Base-by-base conservation (phyloP, 2,113 vertebrate species). In the Chloroceryle aenea region DNA sequence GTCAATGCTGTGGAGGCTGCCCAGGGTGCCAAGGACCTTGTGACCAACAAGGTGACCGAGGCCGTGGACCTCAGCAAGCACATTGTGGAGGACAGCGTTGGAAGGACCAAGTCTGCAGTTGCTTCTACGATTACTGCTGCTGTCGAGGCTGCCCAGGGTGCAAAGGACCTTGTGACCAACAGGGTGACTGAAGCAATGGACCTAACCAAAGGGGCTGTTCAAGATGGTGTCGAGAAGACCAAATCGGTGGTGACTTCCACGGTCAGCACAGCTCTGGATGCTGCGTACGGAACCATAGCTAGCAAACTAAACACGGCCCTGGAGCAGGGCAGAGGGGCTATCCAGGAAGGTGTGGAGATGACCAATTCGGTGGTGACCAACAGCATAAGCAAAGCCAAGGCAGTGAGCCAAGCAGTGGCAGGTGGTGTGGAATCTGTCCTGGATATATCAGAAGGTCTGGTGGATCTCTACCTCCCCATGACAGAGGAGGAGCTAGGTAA, bases 401-500 rank as follows among this genome's bases (percentile, higher is more conserved):
- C 97, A 19, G 93, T 99, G 93, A 98, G 98, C 85, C 99, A 99
- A 96, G 98, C 98, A 96, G 97, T 99, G 97, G 98, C 98, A 76
- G 99, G 98, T 7, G 98, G 99, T 34, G 96, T 99, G 85, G 98
- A 98, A 34, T 81, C 98, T 45, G 97, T 98, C 59, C 97, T 99
- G 89, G 98, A 95, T 43, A 98, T 97, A 43, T 99, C 99, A 0
- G 99, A 99, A 86, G 97, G 98, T 80, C 98, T 99, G 98, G 98
- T 99, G 40, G 99, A 99, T 68, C 98, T 99, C 17, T 98, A 99
- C 96, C 98, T 99, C 47, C 99, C 99, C 0, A 93, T 99, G 94
- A 98, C 98, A 0, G 98, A 99, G 42, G 98, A 97, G 7, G 99
- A 99, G 45, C 97, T 99, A 61, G 99, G 99, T 99, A 91, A 99